Percentiles rank a stretch among this genome's conserved stretches.
Conservation (phyloP, 2,797 vertebrate species). For the Tolypeutes matacus region DNA sequence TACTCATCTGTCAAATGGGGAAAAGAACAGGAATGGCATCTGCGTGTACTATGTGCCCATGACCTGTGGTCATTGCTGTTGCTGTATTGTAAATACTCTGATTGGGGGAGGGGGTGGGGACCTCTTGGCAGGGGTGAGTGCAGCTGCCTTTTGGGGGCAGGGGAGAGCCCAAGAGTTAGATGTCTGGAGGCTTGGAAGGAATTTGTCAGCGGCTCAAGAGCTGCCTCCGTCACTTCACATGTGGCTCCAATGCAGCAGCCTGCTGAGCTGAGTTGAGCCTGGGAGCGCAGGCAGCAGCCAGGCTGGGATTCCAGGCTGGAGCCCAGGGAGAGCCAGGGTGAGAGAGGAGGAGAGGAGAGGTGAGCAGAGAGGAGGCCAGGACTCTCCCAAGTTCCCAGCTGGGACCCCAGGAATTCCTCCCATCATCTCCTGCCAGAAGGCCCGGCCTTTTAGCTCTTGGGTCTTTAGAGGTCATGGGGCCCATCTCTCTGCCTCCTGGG, state of each 20-base stretch:
- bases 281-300: slow-evolving; percentile 31
- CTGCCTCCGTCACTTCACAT: not conserved
- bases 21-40: not conserved
- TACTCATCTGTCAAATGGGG: not conserved
- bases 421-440: slow-evolving; percentile 32
- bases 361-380: slow-evolving; percentile 41
- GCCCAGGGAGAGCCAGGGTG: slow-evolving; percentile 21
- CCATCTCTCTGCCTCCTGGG: not conserved
- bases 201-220: not conserved
- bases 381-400: slow-evolving; percentile 54
- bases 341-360: not conserved
- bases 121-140: not conserved
- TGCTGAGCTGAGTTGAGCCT: not conserved
- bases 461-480: not conserved
- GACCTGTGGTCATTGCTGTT: not conserved
- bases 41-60: rapidly evolving
- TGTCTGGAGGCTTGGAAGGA: not conserved
- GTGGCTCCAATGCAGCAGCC: not conserved
- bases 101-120: not conserved
- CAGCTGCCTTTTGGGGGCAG: not conserved
- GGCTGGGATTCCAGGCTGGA: slow-evolving; percentile 65
- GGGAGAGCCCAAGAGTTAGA: not conserved
- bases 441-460: not conserved
- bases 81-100: not conserved
- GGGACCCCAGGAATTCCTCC: slow-evolving; percentile 57